These are phyloP conservation scores for Callithrix jacchus DNA, from an alignment of 2,113 vertebrate species.

Conservation along the genomic window DNA sequence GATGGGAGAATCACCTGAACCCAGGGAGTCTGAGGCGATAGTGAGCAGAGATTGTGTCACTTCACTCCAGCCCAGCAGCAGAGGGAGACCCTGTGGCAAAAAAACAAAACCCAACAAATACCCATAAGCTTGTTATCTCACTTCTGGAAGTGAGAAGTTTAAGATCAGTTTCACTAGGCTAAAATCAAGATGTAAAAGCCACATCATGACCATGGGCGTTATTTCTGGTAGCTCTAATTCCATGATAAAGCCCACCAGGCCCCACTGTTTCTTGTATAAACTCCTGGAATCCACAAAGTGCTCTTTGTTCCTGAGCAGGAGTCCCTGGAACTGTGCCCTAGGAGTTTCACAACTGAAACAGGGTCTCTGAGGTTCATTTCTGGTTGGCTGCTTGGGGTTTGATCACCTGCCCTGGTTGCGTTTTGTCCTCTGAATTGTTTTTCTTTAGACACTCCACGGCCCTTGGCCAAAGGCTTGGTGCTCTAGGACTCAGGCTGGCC, in stretches of 20 bases:
- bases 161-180: neutral
- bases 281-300: neutral
- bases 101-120: too few species aligned
- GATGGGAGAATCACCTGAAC: too few species aligned
- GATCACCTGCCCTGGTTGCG: neutral
- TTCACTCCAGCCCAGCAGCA: too few species aligned
- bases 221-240: neutral
- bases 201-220: accelerated
- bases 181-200: neutral
- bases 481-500: neutral
- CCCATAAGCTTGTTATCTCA: neutral
- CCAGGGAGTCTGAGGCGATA: too few species aligned
- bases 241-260: accelerated
- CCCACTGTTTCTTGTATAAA: neutral
- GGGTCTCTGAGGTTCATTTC: neutral
- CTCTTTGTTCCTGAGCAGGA: neutral
- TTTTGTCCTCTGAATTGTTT: neutral
- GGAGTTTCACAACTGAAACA: neutral
- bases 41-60: too few species aligned
- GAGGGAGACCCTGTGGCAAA: too few species aligned
- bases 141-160: neutral
- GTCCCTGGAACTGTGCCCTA: accelerated
- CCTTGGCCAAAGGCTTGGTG: neutral
- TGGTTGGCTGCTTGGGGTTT: neutral
- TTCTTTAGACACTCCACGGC: neutral